Conservation (phyloP, 1,140 invertebrate species). For the Meloidogyne exigua region DNA sequence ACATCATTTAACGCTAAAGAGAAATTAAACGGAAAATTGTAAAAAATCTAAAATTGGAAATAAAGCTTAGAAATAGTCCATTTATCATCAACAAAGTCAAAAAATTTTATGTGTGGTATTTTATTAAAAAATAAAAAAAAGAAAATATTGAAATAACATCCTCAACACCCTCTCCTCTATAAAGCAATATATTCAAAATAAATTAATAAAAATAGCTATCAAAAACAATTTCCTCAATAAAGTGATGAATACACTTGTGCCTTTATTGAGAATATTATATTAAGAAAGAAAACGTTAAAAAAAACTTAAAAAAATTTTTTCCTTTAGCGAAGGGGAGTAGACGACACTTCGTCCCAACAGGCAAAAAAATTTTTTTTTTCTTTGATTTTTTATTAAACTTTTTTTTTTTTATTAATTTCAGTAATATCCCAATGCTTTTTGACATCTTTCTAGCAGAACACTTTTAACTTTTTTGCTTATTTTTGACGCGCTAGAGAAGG, state of each 20-base stretch:
- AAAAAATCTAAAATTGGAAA: neutral
- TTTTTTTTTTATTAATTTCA: conserved; percentile 1
- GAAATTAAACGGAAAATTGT: neutral
- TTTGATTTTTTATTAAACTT: neutral
- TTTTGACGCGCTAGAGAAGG: neutral
- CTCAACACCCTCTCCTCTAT: neutral
- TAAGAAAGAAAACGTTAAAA: neutral
- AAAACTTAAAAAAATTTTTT: neutral
- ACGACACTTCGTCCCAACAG: neutral
- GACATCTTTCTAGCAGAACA: conserved; percentile 1
- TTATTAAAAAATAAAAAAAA: neutral
- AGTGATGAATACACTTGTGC: neutral
- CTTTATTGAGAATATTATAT: neutral
- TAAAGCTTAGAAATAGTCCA: neutral
- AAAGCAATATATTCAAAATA: neutral
- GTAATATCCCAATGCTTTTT: neutral
- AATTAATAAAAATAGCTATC: neutral
- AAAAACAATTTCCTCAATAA: neutral
- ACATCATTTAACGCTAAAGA: neutral
- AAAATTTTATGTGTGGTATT: neutral
- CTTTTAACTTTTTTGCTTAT: conserved; percentile 1
- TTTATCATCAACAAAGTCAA: neutral
- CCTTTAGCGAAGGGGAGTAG: too few species aligned
- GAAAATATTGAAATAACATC: neutral
- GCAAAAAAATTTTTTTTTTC: neutral